A percentile compares a stretch with the other conserved stretches of the same genome.
Conservation (phyloP, 2,888 invertebrate genomes). For the Eucriotettix oculatus region DNA sequence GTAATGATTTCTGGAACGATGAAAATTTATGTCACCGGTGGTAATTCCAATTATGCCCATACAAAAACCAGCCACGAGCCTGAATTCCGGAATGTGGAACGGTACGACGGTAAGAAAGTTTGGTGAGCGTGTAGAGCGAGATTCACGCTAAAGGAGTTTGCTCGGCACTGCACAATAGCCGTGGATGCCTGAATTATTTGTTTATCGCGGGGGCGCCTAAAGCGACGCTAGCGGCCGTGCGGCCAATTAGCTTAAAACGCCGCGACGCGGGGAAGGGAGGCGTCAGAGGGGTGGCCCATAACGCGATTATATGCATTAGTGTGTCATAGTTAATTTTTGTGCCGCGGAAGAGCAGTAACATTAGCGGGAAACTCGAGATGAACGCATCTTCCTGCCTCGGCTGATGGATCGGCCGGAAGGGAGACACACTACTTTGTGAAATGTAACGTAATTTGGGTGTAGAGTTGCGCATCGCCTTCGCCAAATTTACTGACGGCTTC, state of each 20-base stretch:
- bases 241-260: constrained; percentile 13
- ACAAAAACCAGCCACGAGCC: too few species aligned
- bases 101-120: neutral
- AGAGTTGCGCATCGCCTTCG: constrained; percentile 4
- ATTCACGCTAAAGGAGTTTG: neutral
- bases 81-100: neutral
- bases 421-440: constrained; percentile 3
- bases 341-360: constrained; percentile 3
- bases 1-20: too few species aligned
- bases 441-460: constrained; percentile 10
- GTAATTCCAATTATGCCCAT: too few species aligned
- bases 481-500: neutral
- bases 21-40: too few species aligned
- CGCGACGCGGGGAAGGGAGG: constrained; percentile 10
- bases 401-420: constrained; percentile 1
- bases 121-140: neutral
- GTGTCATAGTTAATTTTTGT: constrained; percentile 23
- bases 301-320: constrained; percentile 24
- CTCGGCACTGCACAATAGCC: neutral
- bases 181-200: neutral
- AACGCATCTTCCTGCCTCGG: neutral
- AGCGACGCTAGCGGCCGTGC: neutral
- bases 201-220: neutral
- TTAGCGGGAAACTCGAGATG: constrained; percentile 1
- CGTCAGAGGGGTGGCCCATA: constrained; percentile 14